phyloP scores from a whole-genome alignment of 2,113 vertebrate species.

The Motacilla tschutschensis region DNA sequence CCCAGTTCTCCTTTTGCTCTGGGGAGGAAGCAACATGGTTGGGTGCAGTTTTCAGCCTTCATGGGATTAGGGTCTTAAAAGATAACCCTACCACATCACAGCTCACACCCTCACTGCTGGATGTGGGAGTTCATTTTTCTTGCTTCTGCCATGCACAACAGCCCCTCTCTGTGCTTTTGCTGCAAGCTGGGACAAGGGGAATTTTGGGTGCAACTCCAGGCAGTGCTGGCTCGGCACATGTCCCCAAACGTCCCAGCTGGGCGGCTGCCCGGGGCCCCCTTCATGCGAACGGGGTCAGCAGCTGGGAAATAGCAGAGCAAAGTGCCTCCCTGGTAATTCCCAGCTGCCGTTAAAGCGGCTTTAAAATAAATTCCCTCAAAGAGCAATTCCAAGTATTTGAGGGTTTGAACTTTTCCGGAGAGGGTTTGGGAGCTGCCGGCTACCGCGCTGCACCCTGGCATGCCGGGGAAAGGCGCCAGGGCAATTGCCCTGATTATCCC shows the following conservation, averaged over 20 bases:
- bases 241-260: background rate
- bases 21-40: background rate
- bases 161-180: background rate
- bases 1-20: background rate
- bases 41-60: background rate
- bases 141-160: rapidly evolving
- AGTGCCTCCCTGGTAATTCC: constrained; percentile 63
- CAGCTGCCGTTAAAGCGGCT: constrained; percentile 62
- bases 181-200: background rate
- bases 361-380: constrained; percentile 65
- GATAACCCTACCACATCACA: background rate
- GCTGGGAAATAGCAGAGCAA: constrained; percentile 60
- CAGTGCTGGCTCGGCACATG: background rate
- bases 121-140: background rate
- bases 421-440: constrained; percentile 23
- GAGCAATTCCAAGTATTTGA: constrained; percentile 67
- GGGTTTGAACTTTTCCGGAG: constrained; percentile 58
- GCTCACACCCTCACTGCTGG: background rate
- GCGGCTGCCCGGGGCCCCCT: background rate
- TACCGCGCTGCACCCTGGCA: background rate
- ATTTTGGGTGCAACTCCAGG: background rate
- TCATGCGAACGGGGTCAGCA: constrained; percentile 23
- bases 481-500: background rate
- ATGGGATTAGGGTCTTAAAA: background rate
- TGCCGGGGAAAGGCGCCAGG: rapidly evolving